phyloP scores from a whole-genome alignment of 2,113 vertebrate genomes.

The Archocentrus centrarchus region DNA sequence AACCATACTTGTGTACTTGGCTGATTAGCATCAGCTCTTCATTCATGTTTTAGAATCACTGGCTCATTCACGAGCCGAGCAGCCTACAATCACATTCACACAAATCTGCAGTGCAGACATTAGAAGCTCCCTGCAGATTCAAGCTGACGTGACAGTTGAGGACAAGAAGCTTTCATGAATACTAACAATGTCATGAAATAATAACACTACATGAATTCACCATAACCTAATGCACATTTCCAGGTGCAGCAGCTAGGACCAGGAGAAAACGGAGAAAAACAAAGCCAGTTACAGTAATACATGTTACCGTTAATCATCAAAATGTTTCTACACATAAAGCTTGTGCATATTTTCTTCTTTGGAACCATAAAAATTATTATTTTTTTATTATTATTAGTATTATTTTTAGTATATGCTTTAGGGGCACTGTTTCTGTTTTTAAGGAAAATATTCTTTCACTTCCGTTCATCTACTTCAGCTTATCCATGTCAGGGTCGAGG shows the following conservation, averaged over 20 bases:
- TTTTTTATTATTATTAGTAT: too few species aligned
- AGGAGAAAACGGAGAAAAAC: neutral
- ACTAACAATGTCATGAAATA: constrained; percentile 5
- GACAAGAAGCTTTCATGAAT: constrained; percentile 20
- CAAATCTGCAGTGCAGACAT: neutral
- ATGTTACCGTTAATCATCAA: neutral
- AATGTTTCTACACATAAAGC: neutral
- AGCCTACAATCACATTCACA: neutral
- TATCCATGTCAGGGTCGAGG: too few species aligned
- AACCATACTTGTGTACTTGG: neutral
- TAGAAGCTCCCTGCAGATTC: constrained; percentile 1
- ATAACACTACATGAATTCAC: neutral
- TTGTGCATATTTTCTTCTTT: neutral
- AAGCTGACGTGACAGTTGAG: neutral
- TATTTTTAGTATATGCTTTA: neutral
- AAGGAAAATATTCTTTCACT: neutral
- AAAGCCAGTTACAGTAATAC: neutral
- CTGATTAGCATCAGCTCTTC: neutral
- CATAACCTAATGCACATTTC: neutral
- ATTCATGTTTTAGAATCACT: neutral
- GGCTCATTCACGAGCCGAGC: neutral
- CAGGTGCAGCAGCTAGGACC: neutral
- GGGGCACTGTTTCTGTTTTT: neutral
- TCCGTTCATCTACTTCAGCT: too few species aligned
- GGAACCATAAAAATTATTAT: neutral